Conservation (phyloP, 2,797 vertebrate species). For the Sebastes itinus region DNA sequence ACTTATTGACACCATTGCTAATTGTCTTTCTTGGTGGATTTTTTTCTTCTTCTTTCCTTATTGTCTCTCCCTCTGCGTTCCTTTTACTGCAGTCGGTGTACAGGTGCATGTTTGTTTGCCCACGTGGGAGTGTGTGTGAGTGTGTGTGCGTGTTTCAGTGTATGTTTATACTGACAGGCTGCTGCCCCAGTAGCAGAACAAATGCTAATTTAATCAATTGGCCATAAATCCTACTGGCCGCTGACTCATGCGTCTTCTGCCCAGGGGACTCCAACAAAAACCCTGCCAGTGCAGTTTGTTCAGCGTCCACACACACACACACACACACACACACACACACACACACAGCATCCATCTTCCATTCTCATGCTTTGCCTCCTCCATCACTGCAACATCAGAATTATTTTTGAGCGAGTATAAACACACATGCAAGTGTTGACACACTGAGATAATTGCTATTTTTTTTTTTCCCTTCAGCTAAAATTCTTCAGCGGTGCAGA, state of each 20-base stretch:
- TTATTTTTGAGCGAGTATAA: slow-evolving; percentile 28
- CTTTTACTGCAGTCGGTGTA: slow-evolving; percentile 64
- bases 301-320: slow-evolving; percentile 17
- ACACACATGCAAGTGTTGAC: slow-evolving; percentile 50
- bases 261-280: slow-evolving; percentile 82
- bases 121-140: slow-evolving; percentile 17
- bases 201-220: slow-evolving; percentile 99
- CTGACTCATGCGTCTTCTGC: slow-evolving; percentile 92
- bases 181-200: slow-evolving; percentile 88
- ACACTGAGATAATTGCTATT: slow-evolving; percentile 38
- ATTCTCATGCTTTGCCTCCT: slow-evolving; percentile 41
- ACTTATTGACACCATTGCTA: slow-evolving; percentile 76
- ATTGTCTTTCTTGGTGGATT: slow-evolving; percentile 62
- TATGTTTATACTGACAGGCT: slow-evolving; percentile 76
- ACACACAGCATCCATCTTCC: slow-evolving; percentile 58
- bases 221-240: slow-evolving; percentile 92
- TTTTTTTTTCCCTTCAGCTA: slow-evolving; percentile 20
- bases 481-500: slow-evolving; percentile 26
- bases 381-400: slow-evolving; percentile 45
- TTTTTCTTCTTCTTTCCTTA: slow-evolving; percentile 8
- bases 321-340: slow-evolving; percentile 13
- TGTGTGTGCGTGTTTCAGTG: slow-evolving; percentile 36
- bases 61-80: slow-evolving; percentile 63
- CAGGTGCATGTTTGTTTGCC: slow-evolving; percentile 60
- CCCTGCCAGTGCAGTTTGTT: slow-evolving; percentile 85